These are phyloP conservation scores for Diorhabda sublineata DNA, from an alignment of 1,140 invertebrate genomes.

Conservation along the genomic window DNA sequence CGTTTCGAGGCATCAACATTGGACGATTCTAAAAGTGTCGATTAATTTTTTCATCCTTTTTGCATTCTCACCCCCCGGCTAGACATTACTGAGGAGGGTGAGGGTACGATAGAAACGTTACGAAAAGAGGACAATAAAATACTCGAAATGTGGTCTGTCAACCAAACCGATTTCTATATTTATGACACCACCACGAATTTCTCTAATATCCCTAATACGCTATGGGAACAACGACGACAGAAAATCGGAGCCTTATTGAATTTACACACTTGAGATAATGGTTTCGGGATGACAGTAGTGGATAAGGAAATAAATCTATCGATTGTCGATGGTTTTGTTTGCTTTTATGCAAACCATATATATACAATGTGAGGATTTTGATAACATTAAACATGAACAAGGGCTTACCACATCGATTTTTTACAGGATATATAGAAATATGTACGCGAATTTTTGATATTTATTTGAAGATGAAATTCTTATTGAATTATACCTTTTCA, in stretches of 20 bases:
- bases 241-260: constrained; percentile 20
- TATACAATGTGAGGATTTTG: too few species aligned
- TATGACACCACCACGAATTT: constrained; percentile 16
- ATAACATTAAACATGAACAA: too few species aligned
- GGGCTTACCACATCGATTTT: too few species aligned
- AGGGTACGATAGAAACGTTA: not conserved
- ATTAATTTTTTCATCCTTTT: not conserved
- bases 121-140: not conserved
- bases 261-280: constrained; percentile 24
- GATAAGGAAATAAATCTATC: constrained; percentile 3
- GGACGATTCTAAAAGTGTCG: not conserved
- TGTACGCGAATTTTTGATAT: too few species aligned
- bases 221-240: not conserved
- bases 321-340: not conserved
- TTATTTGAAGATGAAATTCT: too few species aligned
- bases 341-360: not conserved
- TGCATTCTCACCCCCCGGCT: not conserved
- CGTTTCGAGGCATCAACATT: not conserved
- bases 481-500: too few species aligned
- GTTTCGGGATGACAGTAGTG: constrained; percentile 19
- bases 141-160: constrained; percentile 22
- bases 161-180: constrained; percentile 17
- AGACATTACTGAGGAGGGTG: not conserved
- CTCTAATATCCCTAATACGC: constrained; percentile 15
- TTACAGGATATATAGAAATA: too few species aligned